These are phyloP conservation scores for Callopanchax toddi DNA, from an alignment of 2,113 vertebrate genomes.

Conservation along the genomic window DNA sequence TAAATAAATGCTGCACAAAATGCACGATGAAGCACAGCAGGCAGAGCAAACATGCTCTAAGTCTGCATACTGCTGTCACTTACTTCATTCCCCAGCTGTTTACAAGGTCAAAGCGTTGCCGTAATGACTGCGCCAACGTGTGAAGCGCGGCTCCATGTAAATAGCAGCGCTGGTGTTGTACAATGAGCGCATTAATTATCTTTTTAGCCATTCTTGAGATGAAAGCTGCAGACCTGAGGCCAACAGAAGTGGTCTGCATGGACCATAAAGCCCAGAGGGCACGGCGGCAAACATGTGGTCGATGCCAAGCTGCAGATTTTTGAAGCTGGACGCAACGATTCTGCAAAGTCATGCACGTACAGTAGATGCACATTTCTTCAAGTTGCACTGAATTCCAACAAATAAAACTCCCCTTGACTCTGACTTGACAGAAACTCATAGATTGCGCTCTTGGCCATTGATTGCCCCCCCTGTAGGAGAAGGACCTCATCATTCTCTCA, in stretches of 20 bases:
- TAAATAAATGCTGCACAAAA: slow-evolving; percentile 40
- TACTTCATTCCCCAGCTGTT: slow-evolving; percentile 60
- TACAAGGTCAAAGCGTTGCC: slow-evolving; percentile 62
- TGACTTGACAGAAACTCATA: slow-evolving; percentile 31
- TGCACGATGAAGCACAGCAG: slow-evolving; percentile 24
- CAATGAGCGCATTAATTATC: slow-evolving; percentile 65
- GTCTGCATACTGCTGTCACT: slow-evolving; percentile 36
- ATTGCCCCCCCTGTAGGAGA: slow-evolving; percentile 63
- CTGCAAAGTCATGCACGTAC: slow-evolving; percentile 62
- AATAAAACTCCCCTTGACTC: slow-evolving; percentile 28
- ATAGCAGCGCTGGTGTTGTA: slow-evolving; percentile 26
- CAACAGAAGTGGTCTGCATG: slow-evolving; percentile 55
- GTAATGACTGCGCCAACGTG: slow-evolving; percentile 31
- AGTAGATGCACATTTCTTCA: too few relatives aligned
- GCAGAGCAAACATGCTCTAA: slow-evolving; percentile 39
- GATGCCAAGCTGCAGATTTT: slow-evolving; percentile 60
- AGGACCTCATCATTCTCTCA: slow-evolving; percentile 78
- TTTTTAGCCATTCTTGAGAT: slow-evolving; percentile 58
- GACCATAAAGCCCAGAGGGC: slow-evolving; percentile 61
- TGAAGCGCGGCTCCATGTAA: slow-evolving; percentile 17
- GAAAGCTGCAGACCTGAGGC: slow-evolving; percentile 56
- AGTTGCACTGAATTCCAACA: slow-evolving; percentile 12
- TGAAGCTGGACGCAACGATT: slow-evolving; percentile 43
- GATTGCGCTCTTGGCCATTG: slow-evolving; percentile 71
- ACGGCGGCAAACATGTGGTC: slow-evolving; percentile 62